These are phyloP conservation scores for Petrocephalus microphthalmus DNA, from an alignment of 2,113 vertebrate species.

Conservation along the genomic window DNA sequence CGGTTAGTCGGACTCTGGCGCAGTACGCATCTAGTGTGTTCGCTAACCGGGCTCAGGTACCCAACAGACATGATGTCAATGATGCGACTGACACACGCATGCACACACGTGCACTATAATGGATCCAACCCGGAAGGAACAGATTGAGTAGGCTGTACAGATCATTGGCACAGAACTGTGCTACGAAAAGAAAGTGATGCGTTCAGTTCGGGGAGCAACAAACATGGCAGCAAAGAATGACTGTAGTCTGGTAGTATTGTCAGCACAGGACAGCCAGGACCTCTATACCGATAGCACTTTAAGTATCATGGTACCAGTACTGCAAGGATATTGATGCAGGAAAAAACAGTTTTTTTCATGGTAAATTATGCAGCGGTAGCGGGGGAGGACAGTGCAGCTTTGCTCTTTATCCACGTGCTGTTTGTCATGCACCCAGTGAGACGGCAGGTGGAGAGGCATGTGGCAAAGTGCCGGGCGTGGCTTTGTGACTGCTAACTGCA, in stretches of 20 bases:
- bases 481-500: no score
- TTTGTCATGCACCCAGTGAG: neutral
- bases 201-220: no score
- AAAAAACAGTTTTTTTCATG: no score
- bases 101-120: neutral
- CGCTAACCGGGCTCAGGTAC: neutral
- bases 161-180: no score
- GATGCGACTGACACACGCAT: neutral
- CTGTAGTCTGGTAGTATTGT: neutral
- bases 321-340: no score
- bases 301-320: no score
- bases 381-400: neutral
- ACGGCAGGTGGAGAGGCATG: neutral
- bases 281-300: no score
- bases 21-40: neutral
- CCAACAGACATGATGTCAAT: neutral
- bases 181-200: no score
- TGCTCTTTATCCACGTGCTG: neutral
- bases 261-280: neutral
- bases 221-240: no score
- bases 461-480: no score
- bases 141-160: neutral
- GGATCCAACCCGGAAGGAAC: neutral
- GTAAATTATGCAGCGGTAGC: no score
- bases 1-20: neutral